Evolutionary conservation across 2,888 invertebrate species (phyloP), one percentile per base, ranked within the genome.

Genomic region (Callyntrura sp.): DNA sequence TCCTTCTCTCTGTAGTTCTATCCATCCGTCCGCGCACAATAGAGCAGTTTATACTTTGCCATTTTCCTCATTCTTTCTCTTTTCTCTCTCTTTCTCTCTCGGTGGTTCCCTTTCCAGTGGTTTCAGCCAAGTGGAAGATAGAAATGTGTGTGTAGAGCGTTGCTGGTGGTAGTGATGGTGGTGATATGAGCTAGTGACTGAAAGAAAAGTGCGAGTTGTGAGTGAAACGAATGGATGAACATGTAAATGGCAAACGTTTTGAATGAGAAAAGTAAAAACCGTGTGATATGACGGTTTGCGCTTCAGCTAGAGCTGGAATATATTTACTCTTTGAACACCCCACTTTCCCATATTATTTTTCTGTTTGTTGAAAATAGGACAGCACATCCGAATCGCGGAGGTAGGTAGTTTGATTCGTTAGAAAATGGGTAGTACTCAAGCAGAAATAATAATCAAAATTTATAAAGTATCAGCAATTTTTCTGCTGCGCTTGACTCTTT

Each of bases 71-170:
- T 11, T 55, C 51, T 55, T n/a, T 9, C 79, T 6, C 43, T 11
- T n/a, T 2, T 28, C 57, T 57, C 76, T n/a, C 78, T 86, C 86
- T 35, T 35, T 35, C 35, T 35, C 35, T 35, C 35, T 35, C 6
- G 35, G 35, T 35, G 35, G 35, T 35, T 35, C 35, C 35, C 35
- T 35, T 35, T 2, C 35, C 2, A 6, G 20, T 28, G 55, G 79
- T 81, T 87, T 55, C 87, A 87, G 6, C 87, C 87, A 87, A 81
- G 43, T 87, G 79, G 81, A 87, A 87, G 87, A 79, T 65, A 70
- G 81, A 87, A 85, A 51, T 65, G 65, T 57, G 57, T 51, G 62
- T 62, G 65, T 25, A 4, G 17, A 4, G 73, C 57, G 17, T 57
- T n/a, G 57, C 17, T 73, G 73, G 43, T 45, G 17, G 81, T 25